Evolutionary conservation across 2,888 invertebrate genomes (phyloP), one percentile per base, ranked within the genome.

Genomic region (Asteroscopus sphinx): DNA sequence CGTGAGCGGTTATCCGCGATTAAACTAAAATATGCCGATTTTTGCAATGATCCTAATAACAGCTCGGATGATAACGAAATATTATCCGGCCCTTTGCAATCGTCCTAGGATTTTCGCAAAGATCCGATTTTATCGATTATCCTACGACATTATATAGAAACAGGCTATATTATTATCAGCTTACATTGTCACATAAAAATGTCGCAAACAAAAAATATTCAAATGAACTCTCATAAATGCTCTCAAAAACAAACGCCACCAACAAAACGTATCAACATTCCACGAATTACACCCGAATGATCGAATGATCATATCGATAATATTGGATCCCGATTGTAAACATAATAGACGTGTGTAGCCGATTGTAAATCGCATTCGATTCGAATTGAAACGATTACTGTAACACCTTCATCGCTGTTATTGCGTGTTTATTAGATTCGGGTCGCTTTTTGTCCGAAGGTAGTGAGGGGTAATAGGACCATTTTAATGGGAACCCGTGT

Each of bases 401-500:
- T 81, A 77, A 83, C 85, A 87, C 87, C 86, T 88, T 86, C 85
- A 87, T 85, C 81, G 82, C 65, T 75, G 81, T 86, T 88, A 90
- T 86, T 78, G 81, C 81, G 83, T 91, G 90, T 90, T 89, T 90
- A 91, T 90, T 88, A 83, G 84, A 82, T 86, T 80, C 67, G 75
- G 73, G 68, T 77, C 75, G 76, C 81, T 84, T 65, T 68, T 70
- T 70, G 58, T 63, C 28, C 48, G 36, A 59, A 66, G 40, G 59
- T 41, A 26, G 42, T 36, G 35, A 39, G 48, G 42, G 41, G 52
- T 70, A 61, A 74, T 66, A 55, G 53, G 17, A 42, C 21, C 17
- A 53, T 75, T 70, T 77, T 77, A 77, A 77, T 77, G 70, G 59
- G 58, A 37, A 54, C 40, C 65, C 41, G 47, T 67, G 44, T 68